Percentiles rank a stretch among this genome's conserved stretches.
phyloP scores from a whole-genome alignment of 2,797 vertebrate species.

The Enoplosus armatus region DNA sequence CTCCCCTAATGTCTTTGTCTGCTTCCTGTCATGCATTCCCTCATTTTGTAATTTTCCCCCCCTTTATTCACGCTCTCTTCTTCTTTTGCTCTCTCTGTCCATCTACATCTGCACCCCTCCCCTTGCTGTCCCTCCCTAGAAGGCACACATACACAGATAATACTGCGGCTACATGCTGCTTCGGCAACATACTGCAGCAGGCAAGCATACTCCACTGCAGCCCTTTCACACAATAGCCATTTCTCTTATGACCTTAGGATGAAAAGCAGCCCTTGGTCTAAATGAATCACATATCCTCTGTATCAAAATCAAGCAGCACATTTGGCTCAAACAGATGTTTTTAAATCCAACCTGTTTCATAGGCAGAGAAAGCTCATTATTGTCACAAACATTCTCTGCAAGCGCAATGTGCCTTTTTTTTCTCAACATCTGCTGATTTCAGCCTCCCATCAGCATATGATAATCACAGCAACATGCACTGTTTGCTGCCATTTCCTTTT shows the following conservation, averaged over 20 bases:
- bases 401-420: slow-evolving; percentile 11
- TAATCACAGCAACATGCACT: slow-evolving; percentile 42
- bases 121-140: slow-evolving; percentile 58
- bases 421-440: slow-evolving; percentile 27
- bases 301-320: slow-evolving; percentile 28
- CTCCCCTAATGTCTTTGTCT: slow-evolving; percentile 63
- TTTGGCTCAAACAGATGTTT: slow-evolving; percentile 27
- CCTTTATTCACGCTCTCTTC: slow-evolving; percentile 57
- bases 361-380: slow-evolving; percentile 1
- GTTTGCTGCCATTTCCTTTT: slow-evolving; percentile 53
- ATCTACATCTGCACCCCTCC: slow-evolving; percentile 75
- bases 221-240: slow-evolving; percentile 71
- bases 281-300: slow-evolving; percentile 23
- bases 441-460: slow-evolving; percentile 32
- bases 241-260: slow-evolving; percentile 73
- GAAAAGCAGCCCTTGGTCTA: slow-evolving; percentile 51
- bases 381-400: slow-evolving; percentile 12
- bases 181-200: slow-evolving; percentile 80
- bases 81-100: slow-evolving; percentile 62
- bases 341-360: slow-evolving; percentile 25
- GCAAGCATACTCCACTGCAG: slow-evolving; percentile 66
- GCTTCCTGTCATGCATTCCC: slow-evolving; percentile 75
- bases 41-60: slow-evolving; percentile 51
- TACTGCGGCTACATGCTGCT: slow-evolving; percentile 78
- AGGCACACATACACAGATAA: slow-evolving; percentile 79